Conservation (phyloP, 2,888 invertebrate species). For the Charanyca ferruginea region DNA sequence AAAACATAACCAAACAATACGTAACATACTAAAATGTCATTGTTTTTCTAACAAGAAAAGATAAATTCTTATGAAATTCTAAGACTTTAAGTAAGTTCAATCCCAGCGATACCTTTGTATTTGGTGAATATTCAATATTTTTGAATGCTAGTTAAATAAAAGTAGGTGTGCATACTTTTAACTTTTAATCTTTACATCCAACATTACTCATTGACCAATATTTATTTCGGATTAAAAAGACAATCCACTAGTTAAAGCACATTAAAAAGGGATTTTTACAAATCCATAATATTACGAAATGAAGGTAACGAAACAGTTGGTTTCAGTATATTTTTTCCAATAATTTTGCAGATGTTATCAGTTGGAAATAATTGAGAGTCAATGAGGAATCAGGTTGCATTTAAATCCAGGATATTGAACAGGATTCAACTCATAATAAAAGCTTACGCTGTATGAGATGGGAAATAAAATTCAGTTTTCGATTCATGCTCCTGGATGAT, state of each 20-base stretch:
- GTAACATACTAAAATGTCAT: no score
- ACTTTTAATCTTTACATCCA: no score
- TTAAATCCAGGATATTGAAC: constrained; percentile 23
- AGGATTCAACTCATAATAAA: constrained; percentile 23
- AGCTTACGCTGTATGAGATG: neutral
- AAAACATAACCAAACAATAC: no score
- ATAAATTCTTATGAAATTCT: no score
- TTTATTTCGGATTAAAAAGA: constrained; percentile 10
- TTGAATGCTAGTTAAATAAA: no score
- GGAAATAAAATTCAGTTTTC: constrained; percentile 23
- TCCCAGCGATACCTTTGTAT: no score
- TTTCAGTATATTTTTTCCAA: constrained; percentile 33
- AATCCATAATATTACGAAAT: constrained; percentile 31
- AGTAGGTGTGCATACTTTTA: no score
- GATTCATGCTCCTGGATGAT: neutral
- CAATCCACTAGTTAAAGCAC: neutral
- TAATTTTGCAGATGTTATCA: constrained; percentile 34
- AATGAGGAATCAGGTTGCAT: constrained; percentile 30
- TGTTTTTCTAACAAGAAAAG: no score
- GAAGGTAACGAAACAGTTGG: constrained; percentile 23
- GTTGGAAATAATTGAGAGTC: constrained; percentile 38
- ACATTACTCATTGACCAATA: constrained; percentile 1
- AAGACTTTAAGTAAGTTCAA: no score
- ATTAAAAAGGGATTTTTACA: constrained; percentile 29
- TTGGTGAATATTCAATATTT: no score